Evolutionary conservation across 2,888 invertebrate species (phyloP).

Genomic region (Chrysolina haemoptera): DNA sequence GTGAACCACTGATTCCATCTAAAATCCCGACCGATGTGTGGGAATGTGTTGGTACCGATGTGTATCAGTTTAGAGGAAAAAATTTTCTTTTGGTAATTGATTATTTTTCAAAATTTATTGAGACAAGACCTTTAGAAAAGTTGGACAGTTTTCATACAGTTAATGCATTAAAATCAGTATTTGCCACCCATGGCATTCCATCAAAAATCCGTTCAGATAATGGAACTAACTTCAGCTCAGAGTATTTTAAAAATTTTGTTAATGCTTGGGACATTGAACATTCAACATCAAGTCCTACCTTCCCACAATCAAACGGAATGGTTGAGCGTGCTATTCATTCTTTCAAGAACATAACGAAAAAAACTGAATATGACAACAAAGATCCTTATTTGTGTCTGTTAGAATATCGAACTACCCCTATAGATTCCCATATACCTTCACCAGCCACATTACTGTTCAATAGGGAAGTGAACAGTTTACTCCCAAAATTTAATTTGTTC

Average conservation of each 20-base stretch:
- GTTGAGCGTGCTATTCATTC: too few species aligned
- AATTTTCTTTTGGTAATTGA: background rate
- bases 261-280: too few species aligned
- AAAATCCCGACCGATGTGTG: constrained; percentile 7
- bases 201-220: background rate
- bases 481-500: too few species aligned
- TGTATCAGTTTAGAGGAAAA: background rate
- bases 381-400: too few species aligned
- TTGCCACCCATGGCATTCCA: background rate
- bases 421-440: too few species aligned
- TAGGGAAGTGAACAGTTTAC: too few species aligned
- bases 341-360: too few species aligned
- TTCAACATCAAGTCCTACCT: background rate
- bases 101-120: background rate
- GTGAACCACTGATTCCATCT: constrained; percentile 30
- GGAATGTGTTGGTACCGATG: constrained; percentile 7
- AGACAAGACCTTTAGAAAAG: background rate
- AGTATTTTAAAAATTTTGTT: background rate
- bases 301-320: background rate
- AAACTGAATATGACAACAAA: too few species aligned
- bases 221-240: background rate
- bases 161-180: background rate
- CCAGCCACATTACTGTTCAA: too few species aligned
- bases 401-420: too few species aligned
- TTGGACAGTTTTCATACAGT: background rate